A percentile compares a stretch with the other conserved stretches of the same genome.
Evolutionary conservation across 2,113 vertebrate species (phyloP).

Genomic region (Hystrix cristata): DNA sequence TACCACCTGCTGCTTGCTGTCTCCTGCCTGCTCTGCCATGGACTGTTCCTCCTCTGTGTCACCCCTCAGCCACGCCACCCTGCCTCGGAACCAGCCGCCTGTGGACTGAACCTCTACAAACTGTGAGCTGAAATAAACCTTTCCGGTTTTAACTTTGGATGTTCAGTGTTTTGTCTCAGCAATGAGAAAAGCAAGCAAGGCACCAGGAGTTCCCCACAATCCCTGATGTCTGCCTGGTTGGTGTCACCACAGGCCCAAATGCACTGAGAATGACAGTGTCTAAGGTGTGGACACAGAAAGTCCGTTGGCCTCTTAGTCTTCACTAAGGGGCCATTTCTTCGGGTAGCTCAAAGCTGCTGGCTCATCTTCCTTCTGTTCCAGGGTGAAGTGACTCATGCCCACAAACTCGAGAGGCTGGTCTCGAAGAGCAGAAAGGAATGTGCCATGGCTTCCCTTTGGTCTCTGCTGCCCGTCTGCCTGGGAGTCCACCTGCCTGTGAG

Average conservation of each 20-base stretch:
- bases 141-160: too few species aligned
- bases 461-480: not conserved
- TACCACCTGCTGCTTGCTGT: not conserved
- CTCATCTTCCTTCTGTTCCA: not conserved
- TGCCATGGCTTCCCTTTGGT: not conserved
- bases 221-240: not conserved
- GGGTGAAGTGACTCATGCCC: not conserved
- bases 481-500: not conserved
- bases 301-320: not conserved
- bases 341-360: not conserved
- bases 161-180: too few species aligned
- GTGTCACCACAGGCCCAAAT: not conserved
- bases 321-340: not conserved
- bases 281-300: not conserved
- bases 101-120: too few species aligned
- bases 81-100: too few species aligned
- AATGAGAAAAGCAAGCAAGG: not conserved
- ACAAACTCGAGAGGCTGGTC: not conserved
- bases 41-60: too few species aligned
- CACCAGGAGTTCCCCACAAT: not conserved
- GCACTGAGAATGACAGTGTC: not conserved
- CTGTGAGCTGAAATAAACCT: too few species aligned
- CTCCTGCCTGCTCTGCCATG: not conserved
- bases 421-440: not conserved
- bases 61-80: too few species aligned